Evolutionary conservation across 2,888 invertebrate species (phyloP).

Genomic region (Aelia acuminata): DNA sequence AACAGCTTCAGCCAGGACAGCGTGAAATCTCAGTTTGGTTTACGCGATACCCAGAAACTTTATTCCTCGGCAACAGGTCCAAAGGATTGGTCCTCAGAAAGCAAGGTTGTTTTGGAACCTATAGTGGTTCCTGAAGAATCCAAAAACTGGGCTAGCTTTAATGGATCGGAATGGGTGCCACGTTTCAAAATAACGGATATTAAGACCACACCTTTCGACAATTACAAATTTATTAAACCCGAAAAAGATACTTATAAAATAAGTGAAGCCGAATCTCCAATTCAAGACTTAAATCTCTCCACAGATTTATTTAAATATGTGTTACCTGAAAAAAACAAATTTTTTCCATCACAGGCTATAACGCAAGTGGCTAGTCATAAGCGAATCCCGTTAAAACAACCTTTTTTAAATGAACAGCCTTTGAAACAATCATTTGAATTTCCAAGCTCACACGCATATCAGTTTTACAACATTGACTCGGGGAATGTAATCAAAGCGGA

Average conservation of each 20-base stretch:
- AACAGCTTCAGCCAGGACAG: background rate
- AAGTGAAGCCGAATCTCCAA: background rate
- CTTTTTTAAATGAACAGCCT: background rate
- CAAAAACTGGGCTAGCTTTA: background rate
- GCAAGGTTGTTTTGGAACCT: background rate
- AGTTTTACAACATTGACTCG: background rate
- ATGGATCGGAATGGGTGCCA: slow-evolving; percentile 7
- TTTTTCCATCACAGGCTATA: background rate
- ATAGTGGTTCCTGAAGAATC: slow-evolving; percentile 16
- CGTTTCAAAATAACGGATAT: background rate
- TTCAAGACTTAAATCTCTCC: background rate
- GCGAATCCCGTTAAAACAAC: background rate
- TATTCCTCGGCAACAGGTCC: background rate
- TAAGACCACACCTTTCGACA: background rate
- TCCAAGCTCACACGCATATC: background rate
- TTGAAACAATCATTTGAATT: background rate
- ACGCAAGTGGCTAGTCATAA: background rate
- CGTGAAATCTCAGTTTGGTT: background rate
- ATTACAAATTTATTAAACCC: background rate
- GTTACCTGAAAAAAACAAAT: background rate
- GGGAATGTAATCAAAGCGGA: background rate
- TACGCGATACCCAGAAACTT: background rate
- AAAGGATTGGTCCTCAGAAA: background rate
- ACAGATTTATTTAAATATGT: background rate
- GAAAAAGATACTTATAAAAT: background rate